A percentile compares a stretch with the other conserved stretches of the same genome.
These are phyloP conservation scores for Paradoxurus hermaphroditus DNA, from an alignment of 2,113 vertebrate genomes.

Conservation along the genomic window DNA sequence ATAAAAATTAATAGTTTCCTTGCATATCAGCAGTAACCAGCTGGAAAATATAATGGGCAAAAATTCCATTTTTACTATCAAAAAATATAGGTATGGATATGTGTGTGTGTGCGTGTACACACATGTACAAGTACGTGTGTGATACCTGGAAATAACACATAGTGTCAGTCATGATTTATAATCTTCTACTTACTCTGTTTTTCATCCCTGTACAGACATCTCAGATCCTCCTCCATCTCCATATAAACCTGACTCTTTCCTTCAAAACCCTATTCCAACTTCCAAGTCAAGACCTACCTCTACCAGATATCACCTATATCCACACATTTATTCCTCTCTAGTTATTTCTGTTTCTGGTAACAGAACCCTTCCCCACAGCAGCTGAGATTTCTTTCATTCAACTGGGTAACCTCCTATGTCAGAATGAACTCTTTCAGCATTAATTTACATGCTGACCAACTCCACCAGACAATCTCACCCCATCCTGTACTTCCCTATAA, in stretches of 20 bases:
- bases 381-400: neutral
- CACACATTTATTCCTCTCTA: neutral
- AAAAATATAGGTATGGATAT: neutral
- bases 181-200: neutral
- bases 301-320: neutral
- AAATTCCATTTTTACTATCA: neutral
- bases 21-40: neutral
- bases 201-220: neutral
- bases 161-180: neutral
- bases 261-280: neutral
- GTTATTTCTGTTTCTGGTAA: neutral
- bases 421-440: neutral
- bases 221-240: neutral
- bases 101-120: neutral
- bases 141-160: neutral
- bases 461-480: neutral
- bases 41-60: constrained; percentile 9
- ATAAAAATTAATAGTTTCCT: neutral
- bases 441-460: neutral
- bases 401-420: neutral
- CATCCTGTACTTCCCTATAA: neutral
- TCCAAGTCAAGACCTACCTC: neutral
- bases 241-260: neutral
- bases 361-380: neutral
- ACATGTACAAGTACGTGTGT: neutral